Percentiles rank a stretch among this genome's conserved stretches.
phyloP scores from a whole-genome alignment of 2,797 vertebrate species.

The Eulemur mongoz region DNA sequence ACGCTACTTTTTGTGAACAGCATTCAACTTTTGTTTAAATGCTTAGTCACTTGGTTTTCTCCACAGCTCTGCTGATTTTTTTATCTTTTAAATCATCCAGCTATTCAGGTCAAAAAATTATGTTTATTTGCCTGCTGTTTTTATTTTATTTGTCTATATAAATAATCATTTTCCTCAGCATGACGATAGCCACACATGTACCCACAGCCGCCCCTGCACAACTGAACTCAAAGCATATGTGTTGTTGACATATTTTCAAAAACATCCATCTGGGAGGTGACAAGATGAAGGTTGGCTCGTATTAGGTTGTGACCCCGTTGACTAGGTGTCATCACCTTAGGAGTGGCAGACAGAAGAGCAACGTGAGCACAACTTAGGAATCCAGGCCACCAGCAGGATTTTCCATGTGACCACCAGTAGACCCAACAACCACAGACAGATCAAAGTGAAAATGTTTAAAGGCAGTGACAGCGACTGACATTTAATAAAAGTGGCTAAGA shows the following conservation, averaged over 20 bases:
- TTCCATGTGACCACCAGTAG: neutral
- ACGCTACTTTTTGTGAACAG: neutral
- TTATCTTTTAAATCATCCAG: neutral
- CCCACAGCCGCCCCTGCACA: neutral
- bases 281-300: neutral
- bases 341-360: neutral
- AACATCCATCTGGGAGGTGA: neutral
- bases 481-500: neutral
- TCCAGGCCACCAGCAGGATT: neutral
- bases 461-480: neutral
- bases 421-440: neutral
- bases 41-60: neutral
- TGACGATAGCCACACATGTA: neutral
- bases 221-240: neutral
- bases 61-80: neutral
- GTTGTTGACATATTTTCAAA: neutral
- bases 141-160: neutral
- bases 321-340: slow-evolving; percentile 4
- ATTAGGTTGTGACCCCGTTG: neutral
- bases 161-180: neutral
- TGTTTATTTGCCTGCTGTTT: neutral
- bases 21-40: neutral
- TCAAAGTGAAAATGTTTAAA: neutral
- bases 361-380: neutral
- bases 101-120: neutral